Base-by-base conservation (phyloP, 2,113 vertebrate species). In the Sceloporus undulatus region DNA sequence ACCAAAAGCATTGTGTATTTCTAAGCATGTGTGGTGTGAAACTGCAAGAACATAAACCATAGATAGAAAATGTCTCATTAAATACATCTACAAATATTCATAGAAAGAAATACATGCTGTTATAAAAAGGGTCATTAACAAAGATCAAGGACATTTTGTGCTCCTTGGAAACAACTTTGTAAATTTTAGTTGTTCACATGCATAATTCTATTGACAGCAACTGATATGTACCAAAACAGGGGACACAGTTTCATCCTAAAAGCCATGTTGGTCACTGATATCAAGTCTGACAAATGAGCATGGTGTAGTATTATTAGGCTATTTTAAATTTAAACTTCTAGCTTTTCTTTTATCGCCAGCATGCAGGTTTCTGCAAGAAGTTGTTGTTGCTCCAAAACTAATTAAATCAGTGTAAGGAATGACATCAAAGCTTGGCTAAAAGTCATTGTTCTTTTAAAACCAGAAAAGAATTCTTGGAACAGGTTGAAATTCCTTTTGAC, bases 281-380 rank as follows among this genome's bases (percentile, higher is more conserved):
- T 87, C 77, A 80, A 38, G 79, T n/a, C 79, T 82, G 54, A 71
- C 40, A 65, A 87, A 82, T 27, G 25, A 81, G 52, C 68, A 62
- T 38, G 48, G 66, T 65, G 38, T 66, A 52, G 42, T 52, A 66
- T 74, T 65, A 65, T 82, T 62, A 75, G 70, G 56, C 29, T 76
- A 82, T 3, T 19, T 1, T 75, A 29, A 29, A 40, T 80, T 81
- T 82, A 85, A 87, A 65, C 56, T 29, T n/a, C 65, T 86, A 62
- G 79, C 68, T 75, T 66, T 81, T 82, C 79, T 82, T 48, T 87
- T 74, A 82, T 87, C 40, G 34, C 56, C 56, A 82, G 71, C 19
- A 76, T 62, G 79, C 86, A 87, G 68, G 68, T 87, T 80, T 80
- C 68, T 48, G 48, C 56, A 76, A 34, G 19, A 59, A 66, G 19